Evolutionary conservation across 53 echinoderm and acorn worm genomes (phyloP), one percentile per base, ranked within the genome.

Genomic region (Holothuria leucospilota): DNA sequence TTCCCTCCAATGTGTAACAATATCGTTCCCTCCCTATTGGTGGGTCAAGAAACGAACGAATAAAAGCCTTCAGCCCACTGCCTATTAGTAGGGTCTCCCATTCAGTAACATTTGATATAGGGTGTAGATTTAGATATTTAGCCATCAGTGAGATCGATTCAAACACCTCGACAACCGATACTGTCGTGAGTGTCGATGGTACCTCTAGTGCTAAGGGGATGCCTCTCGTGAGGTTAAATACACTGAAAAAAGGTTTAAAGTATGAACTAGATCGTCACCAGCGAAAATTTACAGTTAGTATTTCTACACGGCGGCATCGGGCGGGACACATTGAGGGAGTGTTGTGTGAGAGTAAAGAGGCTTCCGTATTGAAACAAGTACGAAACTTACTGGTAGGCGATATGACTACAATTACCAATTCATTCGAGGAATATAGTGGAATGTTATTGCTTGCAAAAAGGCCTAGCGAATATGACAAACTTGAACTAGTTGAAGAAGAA

Each of bases 401-500:
- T 29, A 70, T 70, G 70, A 26, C 2, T 70, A 29, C n/a, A 34
- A 7, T 70, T 18, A 70, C 27, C 18, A 30, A 28, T 18, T 26
- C 70, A 29, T 29, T 29, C 26, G 70, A 70, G 28, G 70, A 34
- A 30, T 70, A 70, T 70, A 70, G 26, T 6, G 70, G 26, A 70
- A 70, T 70, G 4, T 18, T 70, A 29, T 70, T 29, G 5, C 18
- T 34, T 7, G 70, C 70, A 29, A 70, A 34, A 23, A 70, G 34
- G 28, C 70, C 70, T 34, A 29, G 16, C 34, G 70, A 70, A 25
- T 70, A 29, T 34, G 18, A 23, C 5, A 26, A 13, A 29, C 28
- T 29, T 70, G 70, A 70, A 34, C 13, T 70, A 16, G 13, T 70
- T 7, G 70, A 70, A 70, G 38, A 34, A 70, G 70, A 70, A 4